Percentiles rank a stretch among this genome's conserved stretches.
These are phyloP conservation scores for Alitta virens DNA, from an alignment of 2,888 invertebrate genomes.

Conservation along the genomic window DNA sequence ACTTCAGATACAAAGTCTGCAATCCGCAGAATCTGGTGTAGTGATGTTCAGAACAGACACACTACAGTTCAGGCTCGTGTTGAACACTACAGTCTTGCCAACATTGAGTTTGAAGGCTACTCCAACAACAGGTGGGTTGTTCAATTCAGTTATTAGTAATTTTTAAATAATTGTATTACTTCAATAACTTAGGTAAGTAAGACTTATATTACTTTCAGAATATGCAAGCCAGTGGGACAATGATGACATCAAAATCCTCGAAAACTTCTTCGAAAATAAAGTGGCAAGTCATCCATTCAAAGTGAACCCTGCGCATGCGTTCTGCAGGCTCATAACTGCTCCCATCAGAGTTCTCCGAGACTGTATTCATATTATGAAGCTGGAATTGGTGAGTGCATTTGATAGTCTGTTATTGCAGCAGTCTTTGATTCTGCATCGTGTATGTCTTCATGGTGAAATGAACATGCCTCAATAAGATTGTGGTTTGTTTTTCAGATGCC, in stretches of 20 bases:
- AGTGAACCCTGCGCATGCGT: slow-evolving; percentile 82
- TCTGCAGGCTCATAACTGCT: slow-evolving; percentile 79
- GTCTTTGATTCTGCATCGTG: no score
- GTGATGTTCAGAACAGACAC: slow-evolving; percentile 87
- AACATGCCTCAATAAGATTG: not conserved
- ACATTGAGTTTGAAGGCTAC: slow-evolving; percentile 81
- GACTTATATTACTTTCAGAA: slow-evolving; percentile 58
- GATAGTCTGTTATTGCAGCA: no score
- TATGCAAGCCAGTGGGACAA: slow-evolving; percentile 81
- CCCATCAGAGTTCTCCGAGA: slow-evolving; percentile 86
- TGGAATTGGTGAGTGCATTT: slow-evolving; percentile 62
- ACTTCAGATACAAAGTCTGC: slow-evolving; percentile 68
- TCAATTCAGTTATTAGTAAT: no score
- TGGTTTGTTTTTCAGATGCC: slow-evolving; percentile 39
- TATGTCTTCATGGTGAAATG: no score
- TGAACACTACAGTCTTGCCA: slow-evolving; percentile 86
- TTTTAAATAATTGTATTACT: no score
- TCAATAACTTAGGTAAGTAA: not conserved
- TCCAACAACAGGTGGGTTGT: slow-evolving; percentile 63
- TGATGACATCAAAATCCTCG: slow-evolving; percentile 84
- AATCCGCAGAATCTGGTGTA: slow-evolving; percentile 70
- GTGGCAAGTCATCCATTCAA: slow-evolving; percentile 89
- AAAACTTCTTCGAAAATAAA: slow-evolving; percentile 84
- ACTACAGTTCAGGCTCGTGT: slow-evolving; percentile 80
- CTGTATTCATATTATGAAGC: slow-evolving; percentile 83